Percentiles rank a stretch among this genome's conserved stretches.
Evolutionary conservation across 2,797 vertebrate genomes (phyloP).

Genomic region (Etheostoma perlongum): DNA sequence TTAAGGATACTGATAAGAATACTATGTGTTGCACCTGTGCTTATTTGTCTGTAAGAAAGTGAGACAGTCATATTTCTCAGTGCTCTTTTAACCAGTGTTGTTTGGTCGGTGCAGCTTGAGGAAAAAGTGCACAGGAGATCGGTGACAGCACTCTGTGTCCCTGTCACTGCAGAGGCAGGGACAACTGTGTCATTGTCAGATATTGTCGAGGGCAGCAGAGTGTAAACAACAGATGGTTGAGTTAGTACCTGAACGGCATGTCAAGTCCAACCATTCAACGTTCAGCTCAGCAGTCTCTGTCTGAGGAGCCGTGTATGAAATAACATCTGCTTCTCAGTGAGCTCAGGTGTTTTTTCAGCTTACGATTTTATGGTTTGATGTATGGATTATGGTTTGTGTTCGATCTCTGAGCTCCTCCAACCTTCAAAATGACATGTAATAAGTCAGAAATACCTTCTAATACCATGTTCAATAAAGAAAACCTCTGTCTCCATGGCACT

Average conservation of each 20-base stretch:
- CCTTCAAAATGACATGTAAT: slow-evolving; percentile 19
- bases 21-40: neutral
- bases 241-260: slow-evolving; percentile 60
- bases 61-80: neutral
- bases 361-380: slow-evolving; percentile 4
- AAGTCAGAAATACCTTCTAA: slow-evolving; percentile 9
- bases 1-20: neutral
- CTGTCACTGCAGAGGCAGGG: slow-evolving; percentile 35
- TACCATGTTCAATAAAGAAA: neutral
- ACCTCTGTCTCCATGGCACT: neutral
- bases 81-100: neutral
- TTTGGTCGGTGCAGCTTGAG: slow-evolving; percentile 29
- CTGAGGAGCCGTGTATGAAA: slow-evolving; percentile 20
- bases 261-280: slow-evolving; percentile 33
- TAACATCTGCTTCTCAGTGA: slow-evolving; percentile 7
- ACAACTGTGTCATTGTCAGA: slow-evolving; percentile 70
- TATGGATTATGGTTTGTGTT: slow-evolving; percentile 21
- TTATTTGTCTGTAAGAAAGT: neutral
- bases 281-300: slow-evolving; percentile 15
- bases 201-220: slow-evolving; percentile 64
- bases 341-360: slow-evolving; percentile 27
- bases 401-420: slow-evolving; percentile 12
- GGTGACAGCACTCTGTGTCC: slow-evolving; percentile 14
- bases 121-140: slow-evolving; percentile 27
- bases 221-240: slow-evolving; percentile 76